Evolutionary conservation across 2,888 invertebrate species (phyloP).

Genomic region (Catocala fraxini): DNA sequence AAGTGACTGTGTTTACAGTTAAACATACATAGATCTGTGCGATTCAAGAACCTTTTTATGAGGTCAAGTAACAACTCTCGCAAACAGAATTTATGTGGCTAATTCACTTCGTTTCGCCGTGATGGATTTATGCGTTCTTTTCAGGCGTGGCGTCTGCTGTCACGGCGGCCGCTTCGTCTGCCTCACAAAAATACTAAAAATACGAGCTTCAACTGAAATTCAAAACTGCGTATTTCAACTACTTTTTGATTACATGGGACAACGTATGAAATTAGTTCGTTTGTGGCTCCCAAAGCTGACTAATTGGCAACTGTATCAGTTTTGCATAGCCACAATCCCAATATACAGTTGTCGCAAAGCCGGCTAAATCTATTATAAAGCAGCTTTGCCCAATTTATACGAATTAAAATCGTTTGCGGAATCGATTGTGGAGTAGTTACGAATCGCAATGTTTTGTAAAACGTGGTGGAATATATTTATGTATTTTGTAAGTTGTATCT

Average conservation of each 20-base stretch:
- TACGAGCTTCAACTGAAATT: constrained; percentile 5
- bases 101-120: constrained; percentile 60
- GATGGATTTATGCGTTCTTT: constrained; percentile 62
- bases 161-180: constrained; percentile 13
- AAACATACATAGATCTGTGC: not conserved
- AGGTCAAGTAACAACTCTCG: constrained; percentile 47
- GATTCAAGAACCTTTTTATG: constrained; percentile 36
- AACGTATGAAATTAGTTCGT: constrained; percentile 39
- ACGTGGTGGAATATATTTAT: constrained; percentile 14
- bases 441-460: constrained; percentile 35
- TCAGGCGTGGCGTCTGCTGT: constrained; percentile 50
- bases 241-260: constrained; percentile 28
- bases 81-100: constrained; percentile 58
- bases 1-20: not conserved
- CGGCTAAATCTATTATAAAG: constrained; percentile 64
- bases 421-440: constrained; percentile 46
- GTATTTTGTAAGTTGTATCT: not conserved
- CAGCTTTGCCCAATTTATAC: constrained; percentile 65
- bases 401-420: constrained; percentile 60
- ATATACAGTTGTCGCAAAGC: constrained; percentile 60
- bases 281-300: constrained; percentile 54
- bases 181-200: constrained; percentile 20
- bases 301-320: constrained; percentile 63
- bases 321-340: constrained; percentile 59
- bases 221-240: constrained; percentile 2